Evolutionary conservation across 1,140 invertebrate genomes (phyloP), one percentile per base, ranked within the genome.

Genomic region (Neoseiulus cucumeris): DNA sequence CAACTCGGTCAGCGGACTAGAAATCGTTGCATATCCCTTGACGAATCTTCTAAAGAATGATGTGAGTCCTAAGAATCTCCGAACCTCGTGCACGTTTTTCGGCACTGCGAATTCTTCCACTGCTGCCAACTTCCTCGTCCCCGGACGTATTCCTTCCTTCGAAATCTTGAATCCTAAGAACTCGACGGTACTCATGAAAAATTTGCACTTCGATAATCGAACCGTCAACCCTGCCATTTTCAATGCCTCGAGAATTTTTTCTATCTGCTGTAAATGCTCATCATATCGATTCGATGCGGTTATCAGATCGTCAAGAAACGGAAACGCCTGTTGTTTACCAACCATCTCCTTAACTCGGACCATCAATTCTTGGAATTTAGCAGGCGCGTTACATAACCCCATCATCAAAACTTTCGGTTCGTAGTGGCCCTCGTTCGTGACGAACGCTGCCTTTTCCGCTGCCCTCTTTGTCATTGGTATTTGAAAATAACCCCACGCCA

Each of bases 41-140:
- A 70, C 33, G 64, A 68, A 68, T 7, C 47, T n/a, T 22, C 64
- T 44, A 29, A 66, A 70, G 33, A 65, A 67, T 7, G 39, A 41
- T 12, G 47, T 22, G 18, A 69, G 41, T 14, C 66, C 68, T 6
- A 69, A 20, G 39, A 69, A 69, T 20, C 5, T 25, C 39, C 47
- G 6, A 1, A 68, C 14, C 7, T 51, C 66, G 7, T 14, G 7
- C 25, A 66, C 64, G 22, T 25, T 55, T 20, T 64, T 47, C 14
- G 66, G 68, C 25, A 25, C 28, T 9, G 45, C 30, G 17, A 70
- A 66, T 18, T 68, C 39, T n/a, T 7, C 29, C 6, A 69, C 42
- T 44, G 64, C 66, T 4, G 1, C n/a, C 14, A 67, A 22, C 44
- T 67, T 70, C 18, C 65, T 29, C 1, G 39, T 29, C 5, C 44